phyloP scores from a whole-genome alignment of 2,888 invertebrate genomes.

The Eupithecia vulgata region DNA sequence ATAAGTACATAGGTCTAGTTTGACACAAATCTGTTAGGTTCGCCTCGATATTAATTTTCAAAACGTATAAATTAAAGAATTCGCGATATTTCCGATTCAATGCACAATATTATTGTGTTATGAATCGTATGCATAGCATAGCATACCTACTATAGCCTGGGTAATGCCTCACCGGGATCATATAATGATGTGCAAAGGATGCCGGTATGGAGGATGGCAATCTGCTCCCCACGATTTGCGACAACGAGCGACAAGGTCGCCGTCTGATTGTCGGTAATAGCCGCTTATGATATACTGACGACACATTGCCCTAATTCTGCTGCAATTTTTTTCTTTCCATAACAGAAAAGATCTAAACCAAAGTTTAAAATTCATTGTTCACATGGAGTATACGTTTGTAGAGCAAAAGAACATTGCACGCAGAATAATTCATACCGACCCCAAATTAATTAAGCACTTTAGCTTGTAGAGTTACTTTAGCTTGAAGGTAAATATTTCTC shows the following conservation, averaged over 20 bases:
- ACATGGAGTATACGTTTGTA: background rate
- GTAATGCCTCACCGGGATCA: conserved; percentile 53
- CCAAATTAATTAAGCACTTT: background rate
- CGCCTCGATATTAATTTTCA: background rate
- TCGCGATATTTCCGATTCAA: background rate
- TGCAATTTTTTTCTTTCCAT: conserved; percentile 44
- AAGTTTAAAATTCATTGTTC: background rate
- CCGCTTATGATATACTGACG: conserved; percentile 70
- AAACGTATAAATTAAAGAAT: background rate
- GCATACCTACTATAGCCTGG: conserved; percentile 15
- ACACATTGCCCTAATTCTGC: conserved; percentile 71
- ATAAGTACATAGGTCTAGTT: too few species aligned
- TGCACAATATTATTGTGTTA: conserved; percentile 6
- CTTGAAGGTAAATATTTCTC: background rate
- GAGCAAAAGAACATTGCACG: background rate
- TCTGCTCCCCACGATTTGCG: conserved; percentile 80
- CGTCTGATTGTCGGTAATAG: conserved; percentile 79
- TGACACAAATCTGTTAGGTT: too few species aligned
- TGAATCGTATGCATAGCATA: conserved; percentile 10
- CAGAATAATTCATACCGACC: background rate
- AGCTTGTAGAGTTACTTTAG: background rate
- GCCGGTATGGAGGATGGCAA: conserved; percentile 78
- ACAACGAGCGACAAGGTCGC: conserved; percentile 82
- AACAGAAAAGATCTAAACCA: background rate
- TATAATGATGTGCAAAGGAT: conserved; percentile 79